phyloP scores from a whole-genome alignment of 2,888 invertebrate species.

The Clistopyga incitator region DNA sequence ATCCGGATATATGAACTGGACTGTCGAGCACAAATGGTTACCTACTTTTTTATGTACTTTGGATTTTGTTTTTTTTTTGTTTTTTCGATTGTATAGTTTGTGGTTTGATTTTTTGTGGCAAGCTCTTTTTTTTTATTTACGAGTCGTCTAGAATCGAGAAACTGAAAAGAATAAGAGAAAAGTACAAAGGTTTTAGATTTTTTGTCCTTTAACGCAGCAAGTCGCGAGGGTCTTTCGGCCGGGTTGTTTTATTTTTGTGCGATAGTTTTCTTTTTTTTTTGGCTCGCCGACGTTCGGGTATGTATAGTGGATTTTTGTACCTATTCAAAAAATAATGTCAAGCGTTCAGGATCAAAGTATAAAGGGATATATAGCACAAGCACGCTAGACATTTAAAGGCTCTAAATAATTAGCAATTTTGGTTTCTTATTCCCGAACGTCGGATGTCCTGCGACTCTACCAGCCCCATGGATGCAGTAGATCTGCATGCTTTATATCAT shows the following conservation, averaged over 20 bases:
- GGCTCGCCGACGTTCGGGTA: slow-evolving; percentile 50
- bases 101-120: slow-evolving; percentile 72
- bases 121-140: slow-evolving; percentile 77
- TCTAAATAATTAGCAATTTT: slow-evolving; percentile 25
- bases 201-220: slow-evolving; percentile 18
- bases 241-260: slow-evolving; percentile 25
- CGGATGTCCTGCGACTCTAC: slow-evolving; percentile 51
- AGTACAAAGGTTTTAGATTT: slow-evolving; percentile 57
- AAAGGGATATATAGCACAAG: slow-evolving; percentile 44
- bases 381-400: slow-evolving; percentile 45
- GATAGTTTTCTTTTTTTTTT: slow-evolving; percentile 20
- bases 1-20: slow-evolving; percentile 65
- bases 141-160: slow-evolving; percentile 81
- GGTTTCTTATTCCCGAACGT: slow-evolving; percentile 50
- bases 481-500: slow-evolving; percentile 52
- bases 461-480: slow-evolving; percentile 34
- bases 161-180: slow-evolving; percentile 79
- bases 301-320: slow-evolving; percentile 5
- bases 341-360: slow-evolving; percentile 11
- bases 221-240: slow-evolving; percentile 19
- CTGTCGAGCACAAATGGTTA: slow-evolving; percentile 72
- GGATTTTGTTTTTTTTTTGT: slow-evolving; percentile 47
- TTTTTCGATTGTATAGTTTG: slow-evolving; percentile 69
- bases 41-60: slow-evolving; percentile 75
- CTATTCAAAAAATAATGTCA: slow-evolving; percentile 5